Evolutionary conservation across 64 coral and sea anemone genomes (phyloP).

Genomic region (Acropora yongei): DNA sequence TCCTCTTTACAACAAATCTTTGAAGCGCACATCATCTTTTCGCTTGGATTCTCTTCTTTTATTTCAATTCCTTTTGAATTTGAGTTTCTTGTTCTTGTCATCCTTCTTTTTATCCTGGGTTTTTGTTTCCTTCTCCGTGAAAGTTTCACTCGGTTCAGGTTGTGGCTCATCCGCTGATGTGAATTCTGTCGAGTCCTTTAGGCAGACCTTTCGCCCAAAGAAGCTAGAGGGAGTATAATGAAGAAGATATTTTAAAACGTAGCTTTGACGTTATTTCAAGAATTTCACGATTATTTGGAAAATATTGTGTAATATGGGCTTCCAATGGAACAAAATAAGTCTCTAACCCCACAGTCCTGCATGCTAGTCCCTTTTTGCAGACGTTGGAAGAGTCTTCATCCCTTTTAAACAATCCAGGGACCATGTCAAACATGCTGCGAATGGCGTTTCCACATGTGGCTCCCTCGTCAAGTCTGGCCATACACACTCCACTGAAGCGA

Average conservation of each 20-base stretch:
- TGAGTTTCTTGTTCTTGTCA: conserved; percentile 28
- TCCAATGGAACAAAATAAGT: too few species aligned
- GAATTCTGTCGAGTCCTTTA: neutral
- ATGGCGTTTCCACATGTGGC: conserved; percentile 64
- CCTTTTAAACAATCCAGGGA: conserved; percentile 50
- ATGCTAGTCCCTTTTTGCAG: conserved; percentile 70
- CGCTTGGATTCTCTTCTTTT: neutral
- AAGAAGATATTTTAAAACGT: too few species aligned
- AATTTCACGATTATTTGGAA: too few species aligned
- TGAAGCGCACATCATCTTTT: neutral
- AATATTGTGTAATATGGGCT: too few species aligned
- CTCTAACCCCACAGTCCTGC: conserved; percentile 75
- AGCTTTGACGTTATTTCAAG: too few species aligned
- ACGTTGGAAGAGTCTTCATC: conserved; percentile 41
- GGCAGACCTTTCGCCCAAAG: conserved; percentile 42
- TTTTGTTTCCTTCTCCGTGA: conserved; percentile 8
- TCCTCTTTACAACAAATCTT: neutral
- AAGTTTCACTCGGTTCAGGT: neutral
- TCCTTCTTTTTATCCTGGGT: neutral
- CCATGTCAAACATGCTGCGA: conserved; percentile 59
- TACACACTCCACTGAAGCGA: conserved; percentile 71
- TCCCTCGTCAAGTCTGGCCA: conserved; percentile 81
- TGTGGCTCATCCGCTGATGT: conserved; percentile 4
- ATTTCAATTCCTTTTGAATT: neutral
- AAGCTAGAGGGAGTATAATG: conserved; percentile 6